Evolutionary conservation across 2,113 vertebrate genomes (phyloP).

Genomic region (Lepisosteus oculatus): DNA sequence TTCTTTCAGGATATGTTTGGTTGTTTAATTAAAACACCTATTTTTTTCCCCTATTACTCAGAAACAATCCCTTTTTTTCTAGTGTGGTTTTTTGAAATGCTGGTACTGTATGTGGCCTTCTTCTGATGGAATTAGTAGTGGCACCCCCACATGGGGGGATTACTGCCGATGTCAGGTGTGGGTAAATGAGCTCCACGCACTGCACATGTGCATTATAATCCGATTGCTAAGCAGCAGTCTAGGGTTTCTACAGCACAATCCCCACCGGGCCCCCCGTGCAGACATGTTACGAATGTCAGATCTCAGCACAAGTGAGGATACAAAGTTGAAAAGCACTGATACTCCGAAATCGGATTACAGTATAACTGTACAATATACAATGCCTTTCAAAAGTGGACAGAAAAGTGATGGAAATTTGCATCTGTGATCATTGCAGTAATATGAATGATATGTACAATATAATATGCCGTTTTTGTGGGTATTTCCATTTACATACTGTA

Average conservation of each 20-base stretch:
- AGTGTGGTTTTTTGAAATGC: not conserved
- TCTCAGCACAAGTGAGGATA: no score
- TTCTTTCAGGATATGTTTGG: no score
- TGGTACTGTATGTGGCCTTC: not conserved
- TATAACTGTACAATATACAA: no score
- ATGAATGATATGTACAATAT: no score
- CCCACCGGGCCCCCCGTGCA: not conserved
- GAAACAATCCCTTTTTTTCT: not conserved
- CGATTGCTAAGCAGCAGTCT: not conserved
- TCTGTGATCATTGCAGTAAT: no score
- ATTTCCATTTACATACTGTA: no score
- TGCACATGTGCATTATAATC: not conserved
- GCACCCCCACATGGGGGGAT: not conserved
- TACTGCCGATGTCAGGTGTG: not conserved
- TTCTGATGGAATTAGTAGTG: constrained; percentile 5
- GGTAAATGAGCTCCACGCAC: not conserved
- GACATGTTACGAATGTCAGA: not conserved
- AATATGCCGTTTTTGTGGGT: no score
- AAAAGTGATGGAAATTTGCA: no score
- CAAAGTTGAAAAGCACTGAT: no score
- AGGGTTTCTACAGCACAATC: not conserved
- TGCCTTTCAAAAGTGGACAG: no score
- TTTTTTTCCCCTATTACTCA: not conserved
- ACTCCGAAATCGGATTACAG: no score
- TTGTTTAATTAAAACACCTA: not conserved